Evolutionary conservation across 2,113 vertebrate species (phyloP), one percentile per base, ranked within the genome.

Genomic region (Epinephelus fuscoguttatus): DNA sequence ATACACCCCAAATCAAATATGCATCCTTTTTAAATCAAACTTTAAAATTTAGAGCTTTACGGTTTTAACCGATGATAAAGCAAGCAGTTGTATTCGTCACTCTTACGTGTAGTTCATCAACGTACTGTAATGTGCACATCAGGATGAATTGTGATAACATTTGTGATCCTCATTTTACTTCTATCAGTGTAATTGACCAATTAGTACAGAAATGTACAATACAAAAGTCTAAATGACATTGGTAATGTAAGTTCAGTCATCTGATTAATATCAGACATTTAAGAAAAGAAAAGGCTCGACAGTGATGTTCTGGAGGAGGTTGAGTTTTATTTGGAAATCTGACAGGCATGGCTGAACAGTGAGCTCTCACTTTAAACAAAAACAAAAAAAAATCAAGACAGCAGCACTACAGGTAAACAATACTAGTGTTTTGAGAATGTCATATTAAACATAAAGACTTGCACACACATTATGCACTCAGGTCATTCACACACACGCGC

Each of bases 261-360:
- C 0, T 1, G 3, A 18, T 15, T 68, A 56, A 50, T 33, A 42
- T 23, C 12, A 11, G 19, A 59, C 15, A 49, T 37, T 37, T 37
- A 4, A 11, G 66, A 79, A 45, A 50, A 60, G 50, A 40, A 40
- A 30, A 13, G 33, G 2, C 30, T 30, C 2, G 19, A 84, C 73
- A 66, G 13, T 12, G 25, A 75, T 17, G 55, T 85, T 92, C 82
- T 93, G 88, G 91, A 93, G 94, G 92, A 94, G 95, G 95, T 96
- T 96, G 93, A 97, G 95, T 90, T 96, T 97, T 98, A 98, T 97
- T 98, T 83, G 96, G 96, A 97, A 98, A 97, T 96, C 93, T 95
- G 94, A 94, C 95, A 95, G 95, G 96, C 93, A 94, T 96, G 95
- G 94, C 95, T 96, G 95, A 96, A 94, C 94, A 96, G 92, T 95